Base-by-base conservation (phyloP, 2,113 vertebrate genomes). In the Pionites leucogaster region DNA sequence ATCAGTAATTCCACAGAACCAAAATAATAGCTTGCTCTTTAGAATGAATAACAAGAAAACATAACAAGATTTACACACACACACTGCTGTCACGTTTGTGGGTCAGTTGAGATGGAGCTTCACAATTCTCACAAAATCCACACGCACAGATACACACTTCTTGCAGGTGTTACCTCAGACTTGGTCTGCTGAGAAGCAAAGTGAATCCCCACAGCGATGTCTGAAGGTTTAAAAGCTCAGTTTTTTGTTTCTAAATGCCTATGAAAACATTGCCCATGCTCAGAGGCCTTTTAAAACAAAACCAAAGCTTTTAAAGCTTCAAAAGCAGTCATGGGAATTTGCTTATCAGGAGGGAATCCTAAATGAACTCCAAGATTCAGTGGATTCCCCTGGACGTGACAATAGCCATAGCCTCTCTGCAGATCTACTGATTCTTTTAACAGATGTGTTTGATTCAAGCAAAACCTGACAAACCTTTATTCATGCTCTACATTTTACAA, bases 271-370 rank as follows among this genome's bases (percentile, higher is more conserved):
- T 91, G 95, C 88, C 67, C 86, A 65, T 92, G 95, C 95, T 96
- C 96, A 82, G 93, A 96, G 95, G 93, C 81, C 92, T 95, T 96
- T 96, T 96, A 96, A 96, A 97, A 97, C 92, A 95, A 96, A 97
- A 82, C 95, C 95, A 96, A 96, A 95, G 96, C 96, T 97, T 97
- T 97, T 95, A 97, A 95, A 96, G 95, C 92, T 97, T 97, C 93
- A 96, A 92, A 97, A 94, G 83, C 10, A 25, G 93, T 93, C 95
- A 96, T 96, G 95, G 96, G 96, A 97, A 96, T 97, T 97, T 96
- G 77, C 86, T 96, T 86, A 96, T 94, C 93, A 96, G 69, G 81
- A 96, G 96, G 88, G 92, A 97, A 96, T 94, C 95, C 93, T 96
- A 95, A 96, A 95, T 76, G 93, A 96, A 96, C 91, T 88, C 95